Base-by-base conservation (phyloP, 2,113 vertebrate species). In the Dicaeum eximium region DNA sequence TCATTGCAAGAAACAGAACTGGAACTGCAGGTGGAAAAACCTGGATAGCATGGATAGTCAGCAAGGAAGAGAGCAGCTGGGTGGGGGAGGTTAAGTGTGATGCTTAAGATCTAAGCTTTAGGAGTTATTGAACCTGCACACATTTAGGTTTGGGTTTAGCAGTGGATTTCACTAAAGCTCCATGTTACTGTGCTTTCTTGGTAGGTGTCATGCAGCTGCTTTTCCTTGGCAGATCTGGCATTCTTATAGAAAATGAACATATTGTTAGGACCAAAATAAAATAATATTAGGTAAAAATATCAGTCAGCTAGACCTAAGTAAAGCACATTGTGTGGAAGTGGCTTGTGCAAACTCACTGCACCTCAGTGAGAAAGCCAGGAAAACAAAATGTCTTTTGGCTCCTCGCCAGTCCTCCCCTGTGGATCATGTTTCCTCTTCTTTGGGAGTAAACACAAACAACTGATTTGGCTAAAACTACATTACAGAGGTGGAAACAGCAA, bases 371-470 rank as follows among this genome's bases (percentile, higher is more conserved):
- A 94, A 85, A 85, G 71, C 84, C 73, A 96, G 66, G n/a, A 94
- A 91, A 93, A 91, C 69, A 87, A 78, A 93, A 87, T 57, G 57
- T 57, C 78, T 94, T 95, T 85, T 91, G 89, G 82, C 30, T 91
- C 35, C 53, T 5, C 8, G 74, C 84, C 91, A 94, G 87, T 62
- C 38, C 35, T 80, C 56, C 22, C n/a, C 62, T 88, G 71, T 54
- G 83, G 67, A 94, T 86, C 2, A 0, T 38, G 28, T 94, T 91
- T 57, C 71, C 14, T 87, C 23, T 62, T 92, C 53, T 80, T 51
- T 82, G 42, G 54, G 73, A 91, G 40, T 65, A 94, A 89, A 88
- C 24, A 23, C 27, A 82, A 90, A 91, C 77, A 42, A 22, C 51
- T 47, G 50, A 54, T 87, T 87, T 73, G 47, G 66, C 64, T 44